Conservation (phyloP, 2,113 vertebrate genomes). For the Odobenus rosmarus region DNA sequence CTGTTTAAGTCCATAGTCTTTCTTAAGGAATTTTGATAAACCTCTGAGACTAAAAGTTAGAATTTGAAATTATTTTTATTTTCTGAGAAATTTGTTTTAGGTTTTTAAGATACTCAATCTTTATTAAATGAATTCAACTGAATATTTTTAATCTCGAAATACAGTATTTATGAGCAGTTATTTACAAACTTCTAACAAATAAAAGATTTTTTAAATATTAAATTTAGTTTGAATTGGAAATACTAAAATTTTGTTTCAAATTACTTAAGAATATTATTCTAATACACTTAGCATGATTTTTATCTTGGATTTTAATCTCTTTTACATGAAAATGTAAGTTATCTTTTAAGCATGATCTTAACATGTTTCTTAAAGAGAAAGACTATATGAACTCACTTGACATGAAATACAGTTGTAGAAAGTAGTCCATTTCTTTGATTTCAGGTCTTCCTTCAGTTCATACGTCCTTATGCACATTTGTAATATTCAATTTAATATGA, state of each 20-base stretch:
- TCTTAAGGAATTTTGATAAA: slow-evolving; percentile 46
- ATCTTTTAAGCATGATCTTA: background rate
- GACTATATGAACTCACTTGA: background rate
- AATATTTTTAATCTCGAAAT: background rate
- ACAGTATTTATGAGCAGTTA: background rate
- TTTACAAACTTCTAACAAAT: background rate
- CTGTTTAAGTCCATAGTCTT: background rate
- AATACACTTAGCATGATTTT: background rate
- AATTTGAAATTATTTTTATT: slow-evolving; percentile 19
- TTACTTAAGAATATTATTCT: background rate
- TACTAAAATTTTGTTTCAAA: background rate
- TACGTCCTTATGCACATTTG: background rate
- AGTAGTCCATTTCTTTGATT: background rate
- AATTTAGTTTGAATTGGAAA: slow-evolving; percentile 41
- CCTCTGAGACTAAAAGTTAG: slow-evolving; percentile 12
- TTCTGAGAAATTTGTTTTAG: background rate
- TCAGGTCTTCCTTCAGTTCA: background rate
- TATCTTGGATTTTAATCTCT: background rate
- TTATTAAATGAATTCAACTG: background rate
- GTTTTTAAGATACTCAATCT: background rate
- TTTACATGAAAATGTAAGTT: background rate
- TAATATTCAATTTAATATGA: background rate
- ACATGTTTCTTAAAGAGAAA: background rate
- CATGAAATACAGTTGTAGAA: background rate
- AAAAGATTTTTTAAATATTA: slow-evolving; percentile 24